Evolutionary conservation across 2,113 vertebrate species (phyloP).

Genomic region (Stictonetta naevosa): DNA sequence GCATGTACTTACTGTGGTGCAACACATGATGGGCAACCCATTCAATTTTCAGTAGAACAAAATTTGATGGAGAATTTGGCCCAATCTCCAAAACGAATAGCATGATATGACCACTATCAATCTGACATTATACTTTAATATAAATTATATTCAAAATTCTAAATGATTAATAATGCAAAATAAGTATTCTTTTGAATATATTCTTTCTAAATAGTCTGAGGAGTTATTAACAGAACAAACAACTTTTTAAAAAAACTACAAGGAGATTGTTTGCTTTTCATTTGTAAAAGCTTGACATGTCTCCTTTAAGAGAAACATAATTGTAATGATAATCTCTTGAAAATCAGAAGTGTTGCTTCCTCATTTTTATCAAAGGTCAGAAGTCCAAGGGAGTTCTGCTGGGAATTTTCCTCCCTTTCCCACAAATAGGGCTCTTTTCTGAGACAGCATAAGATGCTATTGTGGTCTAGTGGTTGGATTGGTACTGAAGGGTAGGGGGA

Average conservation of each 20-base stretch:
- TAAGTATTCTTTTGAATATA: neutral
- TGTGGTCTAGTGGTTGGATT: neutral
- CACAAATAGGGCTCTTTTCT: slow-evolving; percentile 26
- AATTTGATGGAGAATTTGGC: neutral
- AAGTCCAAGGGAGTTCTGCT: slow-evolving; percentile 66
- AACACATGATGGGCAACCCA: neutral
- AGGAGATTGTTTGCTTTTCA: neutral
- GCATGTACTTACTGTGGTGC: neutral
- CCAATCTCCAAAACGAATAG: neutral
- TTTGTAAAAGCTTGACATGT: neutral
- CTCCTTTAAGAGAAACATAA: slow-evolving; percentile 42
- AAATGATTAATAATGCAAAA: neutral
- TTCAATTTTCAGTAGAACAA: neutral
- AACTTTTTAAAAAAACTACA: neutral
- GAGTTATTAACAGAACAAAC: neutral
- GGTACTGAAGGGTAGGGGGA: slow-evolving; percentile 1
- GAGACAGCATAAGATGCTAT: neutral
- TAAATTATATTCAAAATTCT: neutral
- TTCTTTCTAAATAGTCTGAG: neutral
- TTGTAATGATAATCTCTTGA: slow-evolving; percentile 34
- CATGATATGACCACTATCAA: neutral
- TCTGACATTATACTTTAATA: neutral
- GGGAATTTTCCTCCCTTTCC: slow-evolving; percentile 69
- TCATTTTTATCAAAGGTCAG: slow-evolving; percentile 58
- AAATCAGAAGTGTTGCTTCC: slow-evolving; percentile 50